Base-by-base conservation (phyloP, 2,888 invertebrate genomes). In the Isotomurus palustris region DNA sequence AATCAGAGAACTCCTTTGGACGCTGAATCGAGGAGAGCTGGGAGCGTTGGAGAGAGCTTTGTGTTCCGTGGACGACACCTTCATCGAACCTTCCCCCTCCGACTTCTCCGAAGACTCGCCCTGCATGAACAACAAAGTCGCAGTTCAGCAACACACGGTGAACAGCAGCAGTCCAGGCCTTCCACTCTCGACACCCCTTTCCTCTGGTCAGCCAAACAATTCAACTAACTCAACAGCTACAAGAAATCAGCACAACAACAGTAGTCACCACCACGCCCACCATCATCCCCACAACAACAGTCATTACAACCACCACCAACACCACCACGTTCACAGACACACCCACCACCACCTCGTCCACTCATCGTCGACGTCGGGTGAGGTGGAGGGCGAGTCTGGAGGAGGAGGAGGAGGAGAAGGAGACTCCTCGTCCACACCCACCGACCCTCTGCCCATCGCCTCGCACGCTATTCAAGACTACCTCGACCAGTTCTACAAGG, bases 1-100 rank as follows among this genome's bases (percentile, higher is more conserved):
- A 81, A 94, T 95, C 71, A 84, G 94, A 44, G 92, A 94, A 69
- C 80, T 95, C 53, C 79, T 96, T 62, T 88, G 91, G 84, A 91
- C 92, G 3, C 76, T 96, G 69, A 88, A 86, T 73, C 83, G 86
- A 61, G 82, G 85, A 47, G 96, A 96, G 76, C 78, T 96, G 69
- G 83, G 84, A 73, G 86, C 87, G 67, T 76, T 96, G 60, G 95
- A 96, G 75, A 86, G 91, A 71, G 77, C 93, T 64, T 78, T 96
- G 52, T 95, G 95, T 75, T 92, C 92, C 72, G 88, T 89, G 70
- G 93, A 94, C 74, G 91, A 91, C 68, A 76, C 79, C 6, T 69
- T 60, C 14, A 41, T 59, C 17, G 60, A 62, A 27, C 36, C 56
- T 5, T 27, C 28, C 3, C 28, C 25, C 19, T 28, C 22, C 12